Conservation (phyloP, 2,113 vertebrate genomes). For the Eulemur rufifrons region DNA sequence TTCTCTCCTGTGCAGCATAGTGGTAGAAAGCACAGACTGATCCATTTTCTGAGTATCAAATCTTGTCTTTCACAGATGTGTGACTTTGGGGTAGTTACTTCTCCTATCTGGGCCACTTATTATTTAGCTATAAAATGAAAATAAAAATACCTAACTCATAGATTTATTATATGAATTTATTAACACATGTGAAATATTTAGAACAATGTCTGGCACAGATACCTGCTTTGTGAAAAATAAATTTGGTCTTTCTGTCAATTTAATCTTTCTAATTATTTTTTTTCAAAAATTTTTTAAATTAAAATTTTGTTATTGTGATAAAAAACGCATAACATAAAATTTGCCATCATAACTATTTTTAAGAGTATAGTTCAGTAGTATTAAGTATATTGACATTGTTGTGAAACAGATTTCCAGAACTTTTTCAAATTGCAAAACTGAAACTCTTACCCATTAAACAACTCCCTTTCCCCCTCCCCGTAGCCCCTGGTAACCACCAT, state of each 20-base stretch:
- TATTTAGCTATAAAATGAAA: not conserved
- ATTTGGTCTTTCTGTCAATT: not conserved
- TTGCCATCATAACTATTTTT: not conserved
- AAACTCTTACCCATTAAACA: not conserved
- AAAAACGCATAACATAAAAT: not conserved
- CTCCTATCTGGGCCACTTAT: not conserved
- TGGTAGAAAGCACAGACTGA: not conserved
- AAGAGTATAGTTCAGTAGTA: not conserved
- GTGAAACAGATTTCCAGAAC: not conserved
- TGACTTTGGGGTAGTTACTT: not conserved
- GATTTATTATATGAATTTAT: not conserved
- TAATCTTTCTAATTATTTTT: not conserved
- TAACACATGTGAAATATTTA: not conserved
- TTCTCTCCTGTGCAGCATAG: not conserved
- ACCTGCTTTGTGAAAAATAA: not conserved
- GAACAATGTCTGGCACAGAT: not conserved
- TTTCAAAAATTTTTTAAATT: not conserved
- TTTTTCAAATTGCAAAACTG: not conserved
- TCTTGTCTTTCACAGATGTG: not conserved
- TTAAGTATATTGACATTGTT: conserved; percentile 2
- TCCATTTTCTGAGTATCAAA: not conserved
- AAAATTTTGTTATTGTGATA: not conserved
- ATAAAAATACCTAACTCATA: not conserved
- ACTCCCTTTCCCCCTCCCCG: not conserved
- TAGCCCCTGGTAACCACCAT: not conserved